Conservation (phyloP, 2,113 vertebrate genomes). For the Trematocara variabile region DNA sequence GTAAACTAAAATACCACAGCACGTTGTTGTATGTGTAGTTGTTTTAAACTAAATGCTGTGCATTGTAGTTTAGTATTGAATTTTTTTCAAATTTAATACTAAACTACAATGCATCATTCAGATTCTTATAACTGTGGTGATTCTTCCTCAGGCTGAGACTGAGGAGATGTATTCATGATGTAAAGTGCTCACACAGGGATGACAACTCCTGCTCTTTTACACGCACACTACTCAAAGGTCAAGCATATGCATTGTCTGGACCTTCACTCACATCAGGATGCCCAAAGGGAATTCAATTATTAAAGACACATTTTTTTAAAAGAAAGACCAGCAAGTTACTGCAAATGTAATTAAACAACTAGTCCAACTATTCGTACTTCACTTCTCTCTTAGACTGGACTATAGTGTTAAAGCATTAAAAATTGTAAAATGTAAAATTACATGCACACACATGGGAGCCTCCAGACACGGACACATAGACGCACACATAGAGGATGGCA, state of each 20-base stretch:
- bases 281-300: not conserved
- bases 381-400: not conserved
- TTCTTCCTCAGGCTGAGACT: not conserved
- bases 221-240: not conserved
- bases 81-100: not conserved
- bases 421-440: not conserved
- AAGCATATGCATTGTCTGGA: not conserved
- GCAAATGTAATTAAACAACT: not conserved
- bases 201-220: not conserved
- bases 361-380: not conserved
- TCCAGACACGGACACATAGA: not conserved
- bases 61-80: fast-evolving
- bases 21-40: not conserved
- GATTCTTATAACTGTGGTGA: not conserved
- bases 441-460: not conserved
- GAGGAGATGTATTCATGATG: not conserved
- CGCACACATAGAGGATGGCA: slow-evolving; percentile 12
- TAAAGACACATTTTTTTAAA: not conserved
- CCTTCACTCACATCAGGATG: not conserved
- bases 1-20: not conserved
- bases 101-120: not conserved
- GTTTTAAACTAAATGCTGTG: not conserved
- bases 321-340: not conserved
- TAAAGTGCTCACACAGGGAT: not conserved
- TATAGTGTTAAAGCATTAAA: not conserved